A percentile compares a stretch with the other conserved stretches of the same genome.
These are phyloP conservation scores for Theretra japonica DNA, from an alignment of 2,888 invertebrate species.

Conservation along the genomic window DNA sequence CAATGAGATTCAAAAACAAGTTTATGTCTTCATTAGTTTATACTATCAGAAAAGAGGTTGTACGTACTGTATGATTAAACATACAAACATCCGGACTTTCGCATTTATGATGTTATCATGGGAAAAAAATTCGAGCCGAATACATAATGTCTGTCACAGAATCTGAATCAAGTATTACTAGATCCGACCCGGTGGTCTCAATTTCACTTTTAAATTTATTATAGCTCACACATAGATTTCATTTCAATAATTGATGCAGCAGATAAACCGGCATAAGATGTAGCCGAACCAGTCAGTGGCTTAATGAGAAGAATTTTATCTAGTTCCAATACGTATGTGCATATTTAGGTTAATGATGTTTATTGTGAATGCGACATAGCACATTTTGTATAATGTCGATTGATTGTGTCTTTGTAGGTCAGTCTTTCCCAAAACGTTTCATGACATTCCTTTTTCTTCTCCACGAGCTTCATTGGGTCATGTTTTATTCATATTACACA, in stretches of 20 bases:
- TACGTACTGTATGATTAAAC: background rate
- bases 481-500: constrained; percentile 61
- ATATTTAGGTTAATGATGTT: constrained; percentile 64
- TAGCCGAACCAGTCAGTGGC: constrained; percentile 46
- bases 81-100: constrained; percentile 14
- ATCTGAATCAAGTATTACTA: constrained; percentile 25
- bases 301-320: constrained; percentile 47
- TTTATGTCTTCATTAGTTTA: background rate
- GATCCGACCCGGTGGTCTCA: constrained; percentile 39
- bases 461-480: constrained; percentile 40
- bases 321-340: constrained; percentile 49
- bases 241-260: constrained; percentile 41
- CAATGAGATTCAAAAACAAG: background rate
- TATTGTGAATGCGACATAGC: constrained; percentile 53
- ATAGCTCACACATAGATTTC: constrained; percentile 32
- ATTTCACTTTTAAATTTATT: constrained; percentile 49
- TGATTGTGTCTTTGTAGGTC: constrained; percentile 51
- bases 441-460: constrained; percentile 44
- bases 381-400: constrained; percentile 47
- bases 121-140: constrained; percentile 32
- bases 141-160: constrained; percentile 32
- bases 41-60: background rate
- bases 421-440: constrained; percentile 45
- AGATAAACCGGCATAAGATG: constrained; percentile 39
- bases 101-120: constrained; percentile 27